Percentiles rank a stretch among this genome's conserved stretches.
phyloP scores from a whole-genome alignment of 2,888 invertebrate genomes.

The Salticus scenicus region DNA sequence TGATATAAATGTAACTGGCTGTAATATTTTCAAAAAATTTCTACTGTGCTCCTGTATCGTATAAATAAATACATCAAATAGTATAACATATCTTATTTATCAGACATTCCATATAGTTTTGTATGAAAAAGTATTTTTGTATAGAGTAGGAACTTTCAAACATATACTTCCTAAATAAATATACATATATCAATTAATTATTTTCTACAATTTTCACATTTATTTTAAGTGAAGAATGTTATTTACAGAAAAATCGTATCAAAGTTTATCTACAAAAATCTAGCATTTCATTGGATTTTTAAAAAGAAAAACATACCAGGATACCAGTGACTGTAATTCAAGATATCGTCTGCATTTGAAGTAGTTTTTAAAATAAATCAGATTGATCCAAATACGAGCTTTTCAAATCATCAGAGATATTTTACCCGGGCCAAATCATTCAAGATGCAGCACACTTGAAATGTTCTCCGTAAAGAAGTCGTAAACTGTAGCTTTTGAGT shows the following conservation, averaged over 20 bases:
- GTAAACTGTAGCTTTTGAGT: slow-evolving; percentile 3
- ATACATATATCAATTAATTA: too few species aligned
- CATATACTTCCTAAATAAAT: not conserved
- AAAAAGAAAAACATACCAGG: not conserved
- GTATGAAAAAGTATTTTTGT: slow-evolving; percentile 4
- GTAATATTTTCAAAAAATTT: too few species aligned
- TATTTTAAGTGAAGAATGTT: not conserved
- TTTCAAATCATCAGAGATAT: too few species aligned
- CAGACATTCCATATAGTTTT: not conserved
- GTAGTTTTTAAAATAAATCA: too few species aligned
- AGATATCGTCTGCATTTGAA: too few species aligned
- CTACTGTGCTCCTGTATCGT: too few species aligned
- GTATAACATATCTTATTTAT: not conserved
- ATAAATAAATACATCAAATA: too few species aligned
- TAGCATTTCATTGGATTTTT: not conserved
- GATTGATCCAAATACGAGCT: not conserved
- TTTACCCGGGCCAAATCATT: too few species aligned
- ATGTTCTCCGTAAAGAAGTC: not conserved
- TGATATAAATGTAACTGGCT: too few species aligned
- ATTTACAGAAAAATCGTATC: not conserved
- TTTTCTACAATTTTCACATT: too few species aligned
- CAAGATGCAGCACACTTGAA: not conserved
- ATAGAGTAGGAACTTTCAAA: not conserved
- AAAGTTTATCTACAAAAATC: not conserved
- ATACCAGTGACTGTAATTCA: too few species aligned